These are phyloP conservation scores for Anguilla obscura DNA, from an alignment of 2,797 vertebrate species.

Conservation along the genomic window DNA sequence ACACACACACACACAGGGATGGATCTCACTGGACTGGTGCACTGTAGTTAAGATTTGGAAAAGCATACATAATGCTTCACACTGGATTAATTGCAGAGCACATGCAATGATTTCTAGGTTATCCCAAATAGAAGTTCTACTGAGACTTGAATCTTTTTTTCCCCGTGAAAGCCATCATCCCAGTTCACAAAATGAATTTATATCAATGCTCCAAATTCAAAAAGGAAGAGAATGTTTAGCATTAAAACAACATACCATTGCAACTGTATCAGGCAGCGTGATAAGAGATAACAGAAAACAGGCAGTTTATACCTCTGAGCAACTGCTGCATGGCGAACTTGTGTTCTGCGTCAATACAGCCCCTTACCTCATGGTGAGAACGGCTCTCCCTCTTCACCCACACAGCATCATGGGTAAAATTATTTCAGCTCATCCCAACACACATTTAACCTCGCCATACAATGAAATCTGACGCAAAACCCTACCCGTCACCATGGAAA, in stretches of 20 bases:
- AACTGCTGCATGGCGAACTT: neutral
- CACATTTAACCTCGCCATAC: conserved; percentile 58
- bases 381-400: neutral
- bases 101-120: neutral
- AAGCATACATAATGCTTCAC: neutral
- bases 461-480: conserved; percentile 54
- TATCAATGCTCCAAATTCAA: neutral
- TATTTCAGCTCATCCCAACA: conserved; percentile 58
- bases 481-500: conserved; percentile 25
- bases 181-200: neutral
- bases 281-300: neutral
- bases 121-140: neutral
- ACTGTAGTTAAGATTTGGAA: neutral
- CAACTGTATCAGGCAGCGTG: neutral
- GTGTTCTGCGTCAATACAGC: neutral
- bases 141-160: neutral
- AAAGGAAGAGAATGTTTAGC: neutral
- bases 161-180: neutral
- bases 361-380: neutral
- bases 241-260: neutral
- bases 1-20: neutral
- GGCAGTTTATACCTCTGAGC: neutral
- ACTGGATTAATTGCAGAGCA: neutral
- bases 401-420: conserved; percentile 13
- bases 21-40: neutral